phyloP scores from a whole-genome alignment of 2,113 vertebrate species.

The Mixornis gularis region DNA sequence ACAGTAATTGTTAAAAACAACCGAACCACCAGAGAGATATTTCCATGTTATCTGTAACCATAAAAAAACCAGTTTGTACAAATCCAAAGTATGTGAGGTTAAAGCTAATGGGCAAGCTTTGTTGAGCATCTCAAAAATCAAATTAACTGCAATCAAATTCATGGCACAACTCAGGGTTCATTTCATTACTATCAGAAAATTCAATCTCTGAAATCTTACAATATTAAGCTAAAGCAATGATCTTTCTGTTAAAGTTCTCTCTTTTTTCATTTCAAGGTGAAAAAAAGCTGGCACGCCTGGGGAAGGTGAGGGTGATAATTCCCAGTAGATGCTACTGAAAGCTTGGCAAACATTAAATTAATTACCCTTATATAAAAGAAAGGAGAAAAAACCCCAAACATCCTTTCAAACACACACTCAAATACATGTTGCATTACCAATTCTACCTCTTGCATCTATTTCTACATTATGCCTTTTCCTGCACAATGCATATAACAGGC shows the following conservation, averaged over 20 bases:
- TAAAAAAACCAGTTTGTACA: neutral
- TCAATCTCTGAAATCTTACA: conserved; percentile 70
- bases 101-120: conserved; percentile 40
- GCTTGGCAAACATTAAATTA: conserved; percentile 63
- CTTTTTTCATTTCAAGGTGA: conserved; percentile 69
- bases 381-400: neutral
- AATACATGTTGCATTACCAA: conserved; percentile 44
- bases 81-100: conserved; percentile 21
- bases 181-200: conserved; percentile 69
- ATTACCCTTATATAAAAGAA: conserved; percentile 32
- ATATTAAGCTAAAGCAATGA: conserved; percentile 68
- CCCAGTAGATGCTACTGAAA: conserved; percentile 52
- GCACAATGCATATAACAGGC: neutral
- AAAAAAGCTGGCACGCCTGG: conserved; percentile 27
- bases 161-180: conserved; percentile 55
- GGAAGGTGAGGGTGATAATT: conserved; percentile 47
- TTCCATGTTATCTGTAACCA: neutral
- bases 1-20: neutral
- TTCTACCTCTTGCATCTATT: conserved; percentile 21
- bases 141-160: conserved; percentile 61
- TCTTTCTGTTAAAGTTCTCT: conserved; percentile 70
- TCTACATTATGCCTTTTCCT: neutral
- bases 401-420: conserved; percentile 30
- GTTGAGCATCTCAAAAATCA: conserved; percentile 46
- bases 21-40: neutral